These are phyloP conservation scores for Augochlorella aurata DNA, from an alignment of 2,888 invertebrate species.

Conservation along the genomic window DNA sequence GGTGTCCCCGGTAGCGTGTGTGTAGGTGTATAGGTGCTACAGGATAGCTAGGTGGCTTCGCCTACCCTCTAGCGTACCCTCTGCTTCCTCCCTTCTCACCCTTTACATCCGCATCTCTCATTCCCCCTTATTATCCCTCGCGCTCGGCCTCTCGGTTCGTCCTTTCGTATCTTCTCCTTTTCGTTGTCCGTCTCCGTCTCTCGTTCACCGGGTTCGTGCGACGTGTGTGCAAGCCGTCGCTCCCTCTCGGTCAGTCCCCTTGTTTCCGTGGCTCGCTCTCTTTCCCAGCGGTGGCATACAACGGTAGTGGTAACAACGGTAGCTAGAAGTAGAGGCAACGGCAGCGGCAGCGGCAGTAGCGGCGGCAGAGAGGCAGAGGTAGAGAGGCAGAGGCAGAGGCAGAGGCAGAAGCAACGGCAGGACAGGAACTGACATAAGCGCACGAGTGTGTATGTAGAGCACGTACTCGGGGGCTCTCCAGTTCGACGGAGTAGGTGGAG, in stretches of 20 bases:
- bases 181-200: constrained; percentile 13
- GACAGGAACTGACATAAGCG: constrained; percentile 77
- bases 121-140: constrained; percentile 55
- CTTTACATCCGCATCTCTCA: constrained; percentile 50
- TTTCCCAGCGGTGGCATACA: constrained; percentile 56
- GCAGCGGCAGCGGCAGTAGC: constrained; percentile 5
- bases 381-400: constrained; percentile 47
- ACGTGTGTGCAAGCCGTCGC: constrained; percentile 14
- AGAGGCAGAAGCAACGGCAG: constrained; percentile 64
- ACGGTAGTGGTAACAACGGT: constrained; percentile 56
- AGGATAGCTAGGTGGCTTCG: constrained; percentile 67
- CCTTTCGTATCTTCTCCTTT: constrained; percentile 42
- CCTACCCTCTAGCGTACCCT: constrained; percentile 59
- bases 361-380: constrained; percentile 51
- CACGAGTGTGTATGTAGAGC: constrained; percentile 80
- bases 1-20: constrained; percentile 68
- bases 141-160: constrained; percentile 34
- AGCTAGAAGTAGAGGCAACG: constrained; percentile 33
- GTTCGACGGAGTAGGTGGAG: constrained; percentile 76
- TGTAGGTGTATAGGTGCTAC: constrained; percentile 72
- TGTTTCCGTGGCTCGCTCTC: constrained; percentile 45
- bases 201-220: constrained; percentile 12
- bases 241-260: constrained; percentile 17
- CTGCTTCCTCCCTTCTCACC: constrained; percentile 52
- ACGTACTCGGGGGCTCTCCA: constrained; percentile 79